phyloP scores from a whole-genome alignment of 2,113 vertebrate genomes.

The Proteles cristata region DNA sequence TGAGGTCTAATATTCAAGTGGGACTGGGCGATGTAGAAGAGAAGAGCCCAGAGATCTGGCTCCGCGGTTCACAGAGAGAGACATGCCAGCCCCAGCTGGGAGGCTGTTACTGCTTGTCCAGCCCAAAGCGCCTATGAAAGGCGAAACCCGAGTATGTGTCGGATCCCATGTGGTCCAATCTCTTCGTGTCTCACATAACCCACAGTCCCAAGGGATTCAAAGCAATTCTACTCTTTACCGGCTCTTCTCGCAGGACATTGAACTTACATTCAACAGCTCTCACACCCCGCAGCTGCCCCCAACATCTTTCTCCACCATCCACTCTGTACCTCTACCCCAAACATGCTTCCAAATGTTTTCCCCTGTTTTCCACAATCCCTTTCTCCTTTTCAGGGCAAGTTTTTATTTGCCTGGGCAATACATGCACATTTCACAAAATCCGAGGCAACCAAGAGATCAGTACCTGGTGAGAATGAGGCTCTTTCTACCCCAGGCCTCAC shows the following conservation, averaged over 20 bases:
- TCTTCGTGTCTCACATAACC: background rate
- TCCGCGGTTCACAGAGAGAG: background rate
- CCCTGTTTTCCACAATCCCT: background rate
- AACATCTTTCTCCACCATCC: background rate
- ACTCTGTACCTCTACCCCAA: background rate
- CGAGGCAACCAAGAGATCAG: background rate
- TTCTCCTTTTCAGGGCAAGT: background rate
- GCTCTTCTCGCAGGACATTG: background rate
- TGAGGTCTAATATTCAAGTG: background rate
- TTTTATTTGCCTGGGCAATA: background rate
- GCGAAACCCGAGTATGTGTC: too few species aligned
- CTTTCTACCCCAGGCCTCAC: background rate
- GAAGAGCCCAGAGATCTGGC: background rate
- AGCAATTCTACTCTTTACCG: background rate
- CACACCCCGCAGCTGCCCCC: background rate
- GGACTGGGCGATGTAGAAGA: background rate
- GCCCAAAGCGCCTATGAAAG: background rate
- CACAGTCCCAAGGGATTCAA: background rate
- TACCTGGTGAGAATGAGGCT: background rate
- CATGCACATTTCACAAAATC: background rate
- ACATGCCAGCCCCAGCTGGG: background rate
- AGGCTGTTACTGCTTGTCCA: background rate
- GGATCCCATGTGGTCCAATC: background rate
- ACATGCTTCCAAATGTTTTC: background rate
- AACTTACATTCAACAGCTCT: background rate